Evolutionary conservation across 2,113 vertebrate genomes (phyloP), one percentile per base, ranked within the genome.

Genomic region (Burhinus bistriatus): DNA sequence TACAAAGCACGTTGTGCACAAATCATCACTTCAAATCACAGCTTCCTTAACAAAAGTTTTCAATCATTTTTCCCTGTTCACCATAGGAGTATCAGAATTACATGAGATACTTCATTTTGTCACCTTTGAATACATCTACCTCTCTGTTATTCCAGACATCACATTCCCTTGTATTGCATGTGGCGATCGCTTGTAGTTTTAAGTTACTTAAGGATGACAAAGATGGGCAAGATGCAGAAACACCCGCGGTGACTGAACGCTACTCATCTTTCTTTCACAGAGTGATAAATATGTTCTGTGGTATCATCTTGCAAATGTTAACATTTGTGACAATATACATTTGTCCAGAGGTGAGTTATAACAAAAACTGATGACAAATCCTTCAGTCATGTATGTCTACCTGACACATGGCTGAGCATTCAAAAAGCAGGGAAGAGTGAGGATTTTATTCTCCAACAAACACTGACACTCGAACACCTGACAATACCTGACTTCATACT

Each of bases 301-400:
- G 52, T 49, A 85, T 57, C 57, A 73, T 40, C 66, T 89, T 6
- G 1, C 42, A 79, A 71, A 76, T 58, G 38, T 21, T 81, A 70
- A 45, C 26, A 9, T 81, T 89, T 62, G 19, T 90, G 54, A 77
- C 40, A 54, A 25, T 9, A 25, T n/a, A 21, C 69, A 30, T 93
- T 75, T 10, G 15, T 79, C 49, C 65, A 44, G 34, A 21, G 38
- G 15, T 83, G 76, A 86, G 42, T 54, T 89, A 40, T 27, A 38
- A 58, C 15, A 81, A 87, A 92, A 94, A 75, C 38, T 38, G 30
- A 68, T 94, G 95, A 95, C 68, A 97, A 94, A 92, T 62, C n/a
- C 55, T 59, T 59, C 29, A 19, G n/a, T 81, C 83, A 85, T 58
- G 83, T 90, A 54, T 51, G 16, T 20, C 38, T 77, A 21, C 6